These are phyloP conservation scores for Hartigia nigra DNA, from an alignment of 2,888 invertebrate species.

Conservation along the genomic window DNA sequence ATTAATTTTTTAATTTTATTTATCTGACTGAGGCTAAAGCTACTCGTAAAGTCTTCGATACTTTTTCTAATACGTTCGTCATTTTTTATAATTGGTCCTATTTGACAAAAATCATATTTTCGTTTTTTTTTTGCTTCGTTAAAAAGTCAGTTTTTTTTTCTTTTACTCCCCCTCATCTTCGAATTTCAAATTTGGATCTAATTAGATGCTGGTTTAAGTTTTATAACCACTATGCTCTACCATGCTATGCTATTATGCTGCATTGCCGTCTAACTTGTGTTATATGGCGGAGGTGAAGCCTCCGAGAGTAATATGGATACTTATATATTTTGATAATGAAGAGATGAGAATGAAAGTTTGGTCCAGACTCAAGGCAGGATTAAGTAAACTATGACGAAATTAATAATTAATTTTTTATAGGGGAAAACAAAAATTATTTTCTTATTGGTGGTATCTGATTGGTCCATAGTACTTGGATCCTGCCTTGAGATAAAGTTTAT, in stretches of 20 bases:
- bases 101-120: not conserved
- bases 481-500: not conserved
- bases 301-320: not conserved
- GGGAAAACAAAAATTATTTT: not conserved
- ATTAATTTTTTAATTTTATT: not conserved
- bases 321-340: not conserved
- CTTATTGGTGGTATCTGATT: not conserved
- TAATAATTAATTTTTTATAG: not conserved
- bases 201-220: not conserved
- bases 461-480: not conserved
- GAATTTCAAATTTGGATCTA: not conserved
- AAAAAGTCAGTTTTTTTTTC: no score
- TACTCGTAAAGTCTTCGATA: not conserved
- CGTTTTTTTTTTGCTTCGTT: not conserved
- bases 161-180: not conserved
- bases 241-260: slow-evolving; percentile 6
- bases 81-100: not conserved
- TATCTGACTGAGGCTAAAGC: not conserved
- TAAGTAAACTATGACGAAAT: not conserved
- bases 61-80: not conserved
- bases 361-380: not conserved
- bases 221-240: not conserved
- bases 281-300: not conserved
- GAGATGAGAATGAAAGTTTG: not conserved
- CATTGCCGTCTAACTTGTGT: not conserved